phyloP scores from a whole-genome alignment of 1,140 invertebrate genomes.

The Caenorhabditis latens region DNA sequence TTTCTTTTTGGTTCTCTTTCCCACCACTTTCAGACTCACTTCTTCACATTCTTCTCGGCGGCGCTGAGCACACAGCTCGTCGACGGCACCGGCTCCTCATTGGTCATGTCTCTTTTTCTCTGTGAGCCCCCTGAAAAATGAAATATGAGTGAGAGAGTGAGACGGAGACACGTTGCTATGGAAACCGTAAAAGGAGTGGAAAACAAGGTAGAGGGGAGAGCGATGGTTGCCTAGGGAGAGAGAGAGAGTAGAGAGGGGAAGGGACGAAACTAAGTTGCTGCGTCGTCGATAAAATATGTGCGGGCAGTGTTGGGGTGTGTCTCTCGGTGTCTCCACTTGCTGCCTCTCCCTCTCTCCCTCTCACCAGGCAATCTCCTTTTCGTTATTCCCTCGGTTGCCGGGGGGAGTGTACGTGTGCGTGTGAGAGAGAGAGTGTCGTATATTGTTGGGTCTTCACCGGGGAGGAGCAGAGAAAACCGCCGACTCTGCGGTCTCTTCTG shows the following conservation, averaged over 20 bases:
- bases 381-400: constrained; percentile 7
- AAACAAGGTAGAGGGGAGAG: background rate
- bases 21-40: background rate
- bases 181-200: background rate
- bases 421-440: constrained; percentile 9
- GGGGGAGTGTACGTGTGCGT: constrained; percentile 31
- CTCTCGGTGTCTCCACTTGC: background rate
- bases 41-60: constrained; percentile 17
- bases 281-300: constrained; percentile 55
- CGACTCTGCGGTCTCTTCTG: background rate
- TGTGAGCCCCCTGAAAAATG: background rate
- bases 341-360: constrained; percentile 19
- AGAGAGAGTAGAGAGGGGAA: constrained; percentile 2
- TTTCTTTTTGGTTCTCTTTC: background rate
- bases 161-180: constrained; percentile 10
- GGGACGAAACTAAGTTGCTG: constrained; percentile 48
- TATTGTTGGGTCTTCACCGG: background rate
- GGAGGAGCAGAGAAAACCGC: background rate
- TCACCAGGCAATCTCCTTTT: background rate
- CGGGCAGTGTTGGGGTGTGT: constrained; percentile 24
- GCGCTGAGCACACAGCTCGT: constrained; percentile 40
- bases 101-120: background rate
- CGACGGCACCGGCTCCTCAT: constrained; percentile 39
- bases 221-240: background rate
- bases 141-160: background rate